Base-by-base conservation (phyloP, 2,888 invertebrate species). In the Hesperia comma region DNA sequence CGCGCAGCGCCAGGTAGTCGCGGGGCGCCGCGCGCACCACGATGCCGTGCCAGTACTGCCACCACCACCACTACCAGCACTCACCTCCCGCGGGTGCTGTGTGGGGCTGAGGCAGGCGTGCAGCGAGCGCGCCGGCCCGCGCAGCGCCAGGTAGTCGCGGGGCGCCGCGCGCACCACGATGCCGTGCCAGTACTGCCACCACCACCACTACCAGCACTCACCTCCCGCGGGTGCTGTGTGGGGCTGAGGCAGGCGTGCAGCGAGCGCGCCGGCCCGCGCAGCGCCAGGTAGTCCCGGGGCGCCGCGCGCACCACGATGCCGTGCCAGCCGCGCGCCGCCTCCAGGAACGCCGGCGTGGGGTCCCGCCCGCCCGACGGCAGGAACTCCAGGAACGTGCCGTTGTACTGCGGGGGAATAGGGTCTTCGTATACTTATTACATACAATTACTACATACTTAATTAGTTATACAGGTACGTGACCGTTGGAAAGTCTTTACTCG, bases 71-170 rank as follows among this genome's bases (percentile, higher is more conserved):
- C n/a, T n/a, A n/a, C n/a, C 32, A 95, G 77, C 6, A 8, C 40
- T 57, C 15, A 95, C 96, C 94, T 96, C 96, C 84, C 96, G 94
- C 19, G 96, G 96, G 79, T 96, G 96, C 51, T 94, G 93, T 63
- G 95, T 95, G 33, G 96, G 95, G 79, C 96, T 97, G 68, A 97
- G 94, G 74, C 97, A 97, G 62, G 97, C 97, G 79, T 97, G 96
- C 72, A 96, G 74, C 0, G 93, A 76, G 90, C 94, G 74, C 84
- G 93, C 74, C 86, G 72, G 70, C 0, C 82, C 84, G 19, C 95
- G 86, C 75, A 96, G 85, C 69, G 93, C 93, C 68, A 96, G 95
- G 90, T 94, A 97, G 88, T 96, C 96, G n/a, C 94, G 84, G 0
- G 97, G 95, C 74, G 97, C 96, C 0, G 97, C 96, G 72, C 97